A percentile compares a stretch with the other conserved stretches of the same genome.
Evolutionary conservation across 2,113 vertebrate genomes (phyloP).

Genomic region (Scomber colias): DNA sequence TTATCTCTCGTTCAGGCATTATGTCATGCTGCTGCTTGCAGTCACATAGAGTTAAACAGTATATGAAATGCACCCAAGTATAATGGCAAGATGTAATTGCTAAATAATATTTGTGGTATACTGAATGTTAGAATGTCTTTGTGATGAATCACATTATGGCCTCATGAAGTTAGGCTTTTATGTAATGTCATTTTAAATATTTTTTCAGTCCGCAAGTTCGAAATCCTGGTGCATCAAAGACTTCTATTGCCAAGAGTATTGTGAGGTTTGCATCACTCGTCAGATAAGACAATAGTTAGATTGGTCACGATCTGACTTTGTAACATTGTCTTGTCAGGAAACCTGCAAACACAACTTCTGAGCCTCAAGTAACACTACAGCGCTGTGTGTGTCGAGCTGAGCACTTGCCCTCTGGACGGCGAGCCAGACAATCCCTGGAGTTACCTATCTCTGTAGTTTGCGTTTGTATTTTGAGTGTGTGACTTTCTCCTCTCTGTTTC

Average conservation of each 20-base stretch:
- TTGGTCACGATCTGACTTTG: conserved; percentile 35
- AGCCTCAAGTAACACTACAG: conserved; percentile 16
- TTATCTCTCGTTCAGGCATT: background rate
- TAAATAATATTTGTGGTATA: background rate
- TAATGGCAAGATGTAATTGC: conserved; percentile 23
- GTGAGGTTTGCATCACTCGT: conserved; percentile 28
- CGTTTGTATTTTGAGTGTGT: conserved; percentile 22
- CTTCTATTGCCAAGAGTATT: conserved; percentile 1
- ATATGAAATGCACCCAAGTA: conserved; percentile 31
- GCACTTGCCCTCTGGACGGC: background rate
- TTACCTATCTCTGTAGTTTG: conserved; percentile 35
- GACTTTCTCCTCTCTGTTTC: conserved; percentile 40
- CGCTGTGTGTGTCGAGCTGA: conserved; percentile 10
- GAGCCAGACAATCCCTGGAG: conserved; percentile 41
- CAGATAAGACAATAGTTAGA: conserved; percentile 31
- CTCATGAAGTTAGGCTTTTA: background rate
- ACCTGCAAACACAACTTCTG: conserved; percentile 43
- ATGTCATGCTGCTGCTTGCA: background rate
- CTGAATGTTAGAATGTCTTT: background rate
- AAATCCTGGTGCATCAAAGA: background rate
- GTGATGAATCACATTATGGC: background rate
- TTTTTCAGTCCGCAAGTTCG: background rate
- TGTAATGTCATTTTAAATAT: background rate
- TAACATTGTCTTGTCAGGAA: conserved; percentile 47
- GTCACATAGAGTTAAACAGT: background rate